Conservation (phyloP, 2,113 vertebrate species). For the Pteropus alecto region DNA sequence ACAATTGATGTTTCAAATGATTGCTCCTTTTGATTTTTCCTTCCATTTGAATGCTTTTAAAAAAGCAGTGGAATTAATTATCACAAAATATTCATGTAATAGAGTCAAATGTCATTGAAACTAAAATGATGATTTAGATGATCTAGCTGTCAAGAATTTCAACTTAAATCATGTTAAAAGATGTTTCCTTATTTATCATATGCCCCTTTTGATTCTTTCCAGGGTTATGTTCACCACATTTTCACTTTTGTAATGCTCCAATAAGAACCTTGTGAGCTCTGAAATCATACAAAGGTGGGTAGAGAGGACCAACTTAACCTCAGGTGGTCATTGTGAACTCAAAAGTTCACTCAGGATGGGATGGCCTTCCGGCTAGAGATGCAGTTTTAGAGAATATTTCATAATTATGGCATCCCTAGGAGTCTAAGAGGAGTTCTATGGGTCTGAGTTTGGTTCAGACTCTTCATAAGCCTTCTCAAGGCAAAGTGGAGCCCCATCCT, state of each 20-base stretch:
- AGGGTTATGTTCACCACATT: not conserved
- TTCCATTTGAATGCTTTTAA: slow-evolving; percentile 52
- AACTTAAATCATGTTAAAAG: not conserved
- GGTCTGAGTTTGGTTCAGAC: not conserved
- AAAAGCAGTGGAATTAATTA: slow-evolving; percentile 67
- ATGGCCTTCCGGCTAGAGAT: not conserved
- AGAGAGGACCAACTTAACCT: not conserved
- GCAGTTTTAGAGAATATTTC: not conserved
- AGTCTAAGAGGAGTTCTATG: not conserved
- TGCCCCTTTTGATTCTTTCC: not conserved
- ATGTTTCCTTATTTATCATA: not conserved
- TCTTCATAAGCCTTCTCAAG: not conserved
- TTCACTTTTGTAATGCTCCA: not conserved
- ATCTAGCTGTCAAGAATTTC: not conserved
- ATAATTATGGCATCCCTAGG: not conserved
- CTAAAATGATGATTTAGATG: not conserved
- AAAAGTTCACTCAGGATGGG: not conserved
- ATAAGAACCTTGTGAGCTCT: not conserved
- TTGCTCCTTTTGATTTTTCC: slow-evolving; percentile 40
- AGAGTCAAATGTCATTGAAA: slow-evolving; percentile 35
- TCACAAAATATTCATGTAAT: slow-evolving; percentile 28
- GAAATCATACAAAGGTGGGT: too few relatives aligned
- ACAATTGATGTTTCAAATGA: slow-evolving; percentile 56
- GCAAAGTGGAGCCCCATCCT: not conserved
- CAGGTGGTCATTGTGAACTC: not conserved